Evolutionary conservation across 1,140 invertebrate species (phyloP).

Genomic region (Solenopsis invicta): DNA sequence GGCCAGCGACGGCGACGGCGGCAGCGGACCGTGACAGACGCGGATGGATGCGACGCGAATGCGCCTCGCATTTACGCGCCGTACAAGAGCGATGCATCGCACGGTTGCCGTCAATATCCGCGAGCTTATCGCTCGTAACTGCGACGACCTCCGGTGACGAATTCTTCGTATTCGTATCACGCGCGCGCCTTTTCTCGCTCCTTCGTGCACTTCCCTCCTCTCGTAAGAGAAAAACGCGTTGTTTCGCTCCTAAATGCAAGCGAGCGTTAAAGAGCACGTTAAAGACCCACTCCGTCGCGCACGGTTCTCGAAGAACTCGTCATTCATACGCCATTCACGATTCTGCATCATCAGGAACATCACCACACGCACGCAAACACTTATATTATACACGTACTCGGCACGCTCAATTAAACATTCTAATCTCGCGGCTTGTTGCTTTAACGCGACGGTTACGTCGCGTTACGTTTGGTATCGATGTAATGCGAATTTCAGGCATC

Average conservation of each 20-base stretch:
- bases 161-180: conserved; percentile 1
- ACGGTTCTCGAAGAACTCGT: neutral
- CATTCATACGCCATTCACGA: neutral
- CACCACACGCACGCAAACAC: neutral
- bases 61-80: too few relatives aligned
- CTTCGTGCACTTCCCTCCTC: neutral
- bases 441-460: neutral
- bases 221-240: neutral
- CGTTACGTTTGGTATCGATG: neutral
- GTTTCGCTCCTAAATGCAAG: neutral
- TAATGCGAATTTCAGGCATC: conserved; percentile 4
- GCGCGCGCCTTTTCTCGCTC: neutral
- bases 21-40: too few relatives aligned
- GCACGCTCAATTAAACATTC: neutral
- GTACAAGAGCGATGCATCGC: neutral
- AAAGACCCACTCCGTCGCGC: neutral
- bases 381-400: neutral
- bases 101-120: neutral
- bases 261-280: neutral
- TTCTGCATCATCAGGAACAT: neutral
- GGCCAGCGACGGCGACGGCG: too few relatives aligned
- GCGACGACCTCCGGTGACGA: neutral
- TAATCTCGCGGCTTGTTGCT: neutral
- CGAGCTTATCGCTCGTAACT: neutral
- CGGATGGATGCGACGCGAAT: too few relatives aligned